A percentile compares a stretch with the other conserved stretches of the same genome.
Evolutionary conservation across 2,113 vertebrate genomes (phyloP).

Genomic region (Anolis sagrei): DNA sequence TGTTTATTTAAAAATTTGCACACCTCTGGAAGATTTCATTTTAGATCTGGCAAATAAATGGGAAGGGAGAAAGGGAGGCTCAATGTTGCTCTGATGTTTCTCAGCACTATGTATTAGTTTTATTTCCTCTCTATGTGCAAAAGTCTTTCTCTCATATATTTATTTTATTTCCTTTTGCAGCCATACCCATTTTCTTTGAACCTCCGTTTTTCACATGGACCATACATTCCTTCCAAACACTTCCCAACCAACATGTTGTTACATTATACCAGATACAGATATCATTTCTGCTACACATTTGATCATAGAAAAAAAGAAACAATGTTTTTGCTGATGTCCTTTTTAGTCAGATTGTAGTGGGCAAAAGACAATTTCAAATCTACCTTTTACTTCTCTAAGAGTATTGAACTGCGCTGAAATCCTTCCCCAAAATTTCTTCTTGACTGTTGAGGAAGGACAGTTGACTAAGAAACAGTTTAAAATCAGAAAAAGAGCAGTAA

Average conservation of each 20-base stretch:
- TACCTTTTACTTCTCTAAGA: not conserved
- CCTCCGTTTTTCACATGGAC: too few species aligned
- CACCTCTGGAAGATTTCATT: too few species aligned
- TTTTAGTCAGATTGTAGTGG: not conserved
- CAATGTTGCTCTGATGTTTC: too few species aligned
- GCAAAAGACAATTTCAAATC: not conserved
- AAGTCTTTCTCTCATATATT: not conserved
- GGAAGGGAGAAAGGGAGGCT: too few species aligned
- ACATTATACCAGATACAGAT: not conserved
- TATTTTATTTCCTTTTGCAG: not conserved
- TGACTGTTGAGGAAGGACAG: not conserved
- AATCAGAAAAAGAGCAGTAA: constrained; percentile 32
- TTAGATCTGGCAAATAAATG: too few species aligned
- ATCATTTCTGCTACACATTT: not conserved
- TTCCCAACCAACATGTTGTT: not conserved
- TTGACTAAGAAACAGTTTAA: not conserved
- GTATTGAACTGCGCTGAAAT: not conserved
- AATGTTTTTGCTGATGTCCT: too few species aligned
- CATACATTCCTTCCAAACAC: not conserved
- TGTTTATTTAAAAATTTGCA: too few species aligned
- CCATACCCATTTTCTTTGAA: not conserved
- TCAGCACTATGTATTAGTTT: not conserved
- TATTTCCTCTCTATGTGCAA: not conserved
- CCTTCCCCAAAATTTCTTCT: not conserved
- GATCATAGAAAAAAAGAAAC: not conserved